Base-by-base conservation (phyloP, 2,888 invertebrate species). In the Andrena chrysosceles region DNA sequence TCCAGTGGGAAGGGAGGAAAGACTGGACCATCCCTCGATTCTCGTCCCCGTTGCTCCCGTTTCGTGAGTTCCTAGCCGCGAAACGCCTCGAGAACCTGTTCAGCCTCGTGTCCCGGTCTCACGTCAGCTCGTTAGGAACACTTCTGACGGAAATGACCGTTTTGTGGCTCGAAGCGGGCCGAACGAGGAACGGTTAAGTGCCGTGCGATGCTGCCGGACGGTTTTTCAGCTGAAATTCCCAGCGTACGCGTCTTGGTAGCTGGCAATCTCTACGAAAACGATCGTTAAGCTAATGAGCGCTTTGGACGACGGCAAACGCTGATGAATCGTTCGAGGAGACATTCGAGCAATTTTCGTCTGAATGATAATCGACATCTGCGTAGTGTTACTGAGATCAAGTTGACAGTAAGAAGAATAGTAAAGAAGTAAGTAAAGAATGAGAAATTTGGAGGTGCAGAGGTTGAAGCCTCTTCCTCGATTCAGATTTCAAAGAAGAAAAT, bases 61-160 rank as follows among this genome's bases (percentile, higher is more conserved):
- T 56, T 56, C 56, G 56, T 13, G 16, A 59, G 3, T 16, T 66
- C 26, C 63, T 16, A 33, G 26, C 35, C 16, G 6, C 31, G 26
- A 16, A 26, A 31, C 63, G 63, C 60, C 77, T 83, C 68, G 70
- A 83, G 83, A 82, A 71, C 78, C 75, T 68, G 74, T 71, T 77
- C 72, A 74, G 33, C 56, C 67, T 20, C 42, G 64, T 42, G 69
- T 31, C 60, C 63, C 42, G 67, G 68, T 71, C 77, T 81, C 77
- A 63, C 82, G 78, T 68, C 78, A 64, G 77, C 69, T 78, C 83
- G 83, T 84, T 83, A 78, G 78, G 59, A 74, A 60, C 83, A 72
- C 78, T 84, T 75, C 83, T 78, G 78, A 83, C 83, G 83, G 83
- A 84, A 84, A 83, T 84, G 83, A 84, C 74, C 83, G 83, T 84